Evolutionary conservation across 64 coral and sea anemone genomes (phyloP).

Genomic region (Stylophora pistillata): DNA sequence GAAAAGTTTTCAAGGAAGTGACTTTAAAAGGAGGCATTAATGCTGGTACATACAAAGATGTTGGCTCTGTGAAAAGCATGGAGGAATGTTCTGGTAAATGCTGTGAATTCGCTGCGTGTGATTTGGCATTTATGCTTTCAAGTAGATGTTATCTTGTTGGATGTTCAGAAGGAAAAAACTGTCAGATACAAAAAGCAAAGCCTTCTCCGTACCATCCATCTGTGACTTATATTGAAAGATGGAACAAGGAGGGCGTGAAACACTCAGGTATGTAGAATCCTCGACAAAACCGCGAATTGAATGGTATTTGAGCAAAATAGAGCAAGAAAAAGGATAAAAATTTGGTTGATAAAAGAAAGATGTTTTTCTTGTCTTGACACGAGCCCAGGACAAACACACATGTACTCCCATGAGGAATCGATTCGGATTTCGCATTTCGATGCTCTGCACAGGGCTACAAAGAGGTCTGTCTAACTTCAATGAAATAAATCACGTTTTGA

Average conservation of each 20-base stretch:
- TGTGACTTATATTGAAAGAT: conserved; percentile 82
- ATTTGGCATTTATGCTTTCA: conserved; percentile 83
- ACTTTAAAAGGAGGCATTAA: conserved; percentile 95
- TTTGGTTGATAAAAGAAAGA: too few species aligned
- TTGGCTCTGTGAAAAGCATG: conserved; percentile 75
- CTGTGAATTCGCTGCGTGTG: conserved; percentile 92
- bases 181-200: conserved; percentile 95
- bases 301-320: too few species aligned
- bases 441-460: too few species aligned
- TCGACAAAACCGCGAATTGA: too few species aligned
- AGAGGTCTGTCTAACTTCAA: too few species aligned
- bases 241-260: conserved; percentile 98
- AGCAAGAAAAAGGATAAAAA: too few species aligned
- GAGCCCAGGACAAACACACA: too few species aligned
- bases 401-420: too few species aligned
- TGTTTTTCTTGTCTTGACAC: too few species aligned
- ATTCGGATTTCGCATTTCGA: too few species aligned
- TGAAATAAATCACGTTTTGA: too few species aligned
- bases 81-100: conserved; percentile 93
- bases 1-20: conserved; percentile 85
- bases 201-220: conserved; percentile 86
- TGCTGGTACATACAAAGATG: conserved; percentile 96
- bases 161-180: conserved; percentile 92
- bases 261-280: conserved; percentile 74
- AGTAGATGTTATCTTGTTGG: conserved; percentile 94